Conservation (phyloP, 2,113 vertebrate species). For the Colossoma macropomum region DNA sequence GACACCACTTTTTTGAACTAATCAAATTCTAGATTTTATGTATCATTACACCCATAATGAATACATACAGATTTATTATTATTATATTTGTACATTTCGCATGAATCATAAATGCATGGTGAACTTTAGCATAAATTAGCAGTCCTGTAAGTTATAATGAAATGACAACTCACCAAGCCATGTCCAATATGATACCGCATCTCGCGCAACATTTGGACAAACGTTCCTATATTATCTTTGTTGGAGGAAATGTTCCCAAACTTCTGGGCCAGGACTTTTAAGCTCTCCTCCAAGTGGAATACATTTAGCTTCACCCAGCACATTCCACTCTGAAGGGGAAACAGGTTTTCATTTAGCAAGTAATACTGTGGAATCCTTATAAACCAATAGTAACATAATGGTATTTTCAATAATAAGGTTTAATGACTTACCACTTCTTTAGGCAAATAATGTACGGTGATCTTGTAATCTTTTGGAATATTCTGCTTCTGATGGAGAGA, state of each 20-base stretch:
- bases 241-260: slow-evolving; percentile 83
- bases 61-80: too few species aligned
- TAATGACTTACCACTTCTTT: slow-evolving; percentile 75
- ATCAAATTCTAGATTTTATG: too few species aligned
- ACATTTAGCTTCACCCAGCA: slow-evolving; percentile 82
- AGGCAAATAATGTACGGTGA: slow-evolving; percentile 76
- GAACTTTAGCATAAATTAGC: not conserved
- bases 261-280: slow-evolving; percentile 73
- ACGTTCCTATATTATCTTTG: slow-evolving; percentile 76
- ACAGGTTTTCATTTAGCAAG: not conserved
- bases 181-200: slow-evolving; percentile 68
- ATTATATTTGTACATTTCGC: too few species aligned
- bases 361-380: not conserved
- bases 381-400: not conserved
- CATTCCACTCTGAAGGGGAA: slow-evolving; percentile 70
- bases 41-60: too few species aligned
- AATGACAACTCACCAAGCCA: slow-evolving; percentile 67
- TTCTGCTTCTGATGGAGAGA: slow-evolving; percentile 76
- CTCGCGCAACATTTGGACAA: slow-evolving; percentile 76
- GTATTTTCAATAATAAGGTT: not conserved
- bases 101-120: too few species aligned
- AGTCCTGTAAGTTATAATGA: not conserved
- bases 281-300: slow-evolving; percentile 77
- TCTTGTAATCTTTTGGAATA: slow-evolving; percentile 84
- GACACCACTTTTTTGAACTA: too few species aligned